Base-by-base conservation (phyloP, 2,888 invertebrate species). In the Himalopsyche tibetana region DNA sequence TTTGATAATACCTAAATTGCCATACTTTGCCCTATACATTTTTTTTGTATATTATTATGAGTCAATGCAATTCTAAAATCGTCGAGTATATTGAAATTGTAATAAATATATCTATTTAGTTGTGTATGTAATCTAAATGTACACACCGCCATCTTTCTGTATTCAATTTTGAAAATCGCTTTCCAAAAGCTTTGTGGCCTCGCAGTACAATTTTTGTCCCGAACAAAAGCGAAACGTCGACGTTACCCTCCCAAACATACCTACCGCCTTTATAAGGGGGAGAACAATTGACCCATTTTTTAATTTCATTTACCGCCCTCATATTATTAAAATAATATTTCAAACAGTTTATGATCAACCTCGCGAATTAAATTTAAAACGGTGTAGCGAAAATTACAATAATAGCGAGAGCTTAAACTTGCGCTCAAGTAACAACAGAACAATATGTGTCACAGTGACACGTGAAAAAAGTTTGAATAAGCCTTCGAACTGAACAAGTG, bases 271-370 rank as follows among this genome's bases (percentile, higher is more conserved):
- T 40, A n/a, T 19, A 5, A 12, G 40, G 79, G 83, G 84, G 85
- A 63, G 80, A 84, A 81, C 82, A 85, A 87, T 69, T 84, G 45
- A 55, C 55, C 79, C 17, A 40, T 82, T 85, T 88, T 63, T 88
- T 87, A 87, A 88, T 88, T 88, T 88, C 88, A 87, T 88, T 88
- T 86, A 88, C 88, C 88, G 86, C 87, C 88, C 83, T 79, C 85
- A 55, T 87, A 88, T 69, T 69, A 69, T 88, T 88, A 88, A 88
- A 88, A 88, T 88, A 88, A 88, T 88, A 88, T 88, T 88, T 88
- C 87, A 81, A 87, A 88, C 86, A 88, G 87, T 88, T 88, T 88
- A 88, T 88, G 85, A 88, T 88, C 85, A 83, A 87, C 84, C 87
- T 83, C 69, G 80, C 82, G 84, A 83, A 84, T 85, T 85, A 55